Evolutionary conservation across 1,140 invertebrate genomes (phyloP).

Genomic region (Dendrolimus punctatus): DNA sequence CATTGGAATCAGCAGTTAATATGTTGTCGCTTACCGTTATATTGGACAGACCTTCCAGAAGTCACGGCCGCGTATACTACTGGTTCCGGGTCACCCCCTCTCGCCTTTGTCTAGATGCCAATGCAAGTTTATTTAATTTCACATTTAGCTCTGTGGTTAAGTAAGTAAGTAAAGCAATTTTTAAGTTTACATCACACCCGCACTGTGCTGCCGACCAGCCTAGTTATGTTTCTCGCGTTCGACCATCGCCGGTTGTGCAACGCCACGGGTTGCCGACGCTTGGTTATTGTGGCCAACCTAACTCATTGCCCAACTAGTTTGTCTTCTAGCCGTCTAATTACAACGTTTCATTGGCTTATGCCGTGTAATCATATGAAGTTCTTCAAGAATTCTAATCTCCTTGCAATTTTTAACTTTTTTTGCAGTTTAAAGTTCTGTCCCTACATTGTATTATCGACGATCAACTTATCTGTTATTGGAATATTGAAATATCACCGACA

Average conservation of each 20-base stretch:
- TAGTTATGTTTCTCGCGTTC: slow-evolving; percentile 70
- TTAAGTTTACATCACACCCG: slow-evolving; percentile 64
- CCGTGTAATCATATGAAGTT: slow-evolving; percentile 33
- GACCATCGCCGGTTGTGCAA: slow-evolving; percentile 67
- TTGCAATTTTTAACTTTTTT: no score
- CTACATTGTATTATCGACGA: no score
- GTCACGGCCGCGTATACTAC: slow-evolving; percentile 33
- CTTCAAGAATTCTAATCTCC: slow-evolving; percentile 2
- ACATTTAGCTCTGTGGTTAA: slow-evolving; percentile 56
- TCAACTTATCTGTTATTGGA: no score
- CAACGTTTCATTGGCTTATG: slow-evolving; percentile 45
- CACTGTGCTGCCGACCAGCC: slow-evolving; percentile 53
- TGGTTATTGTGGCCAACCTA: slow-evolving; percentile 53
- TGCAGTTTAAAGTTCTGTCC: no score
- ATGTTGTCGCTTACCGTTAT: neutral
- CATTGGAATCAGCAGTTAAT: no score
- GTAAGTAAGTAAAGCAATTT: slow-evolving; percentile 70
- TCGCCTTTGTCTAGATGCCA: slow-evolving; percentile 29
- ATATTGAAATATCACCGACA: no score
- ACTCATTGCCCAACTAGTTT: slow-evolving; percentile 59
- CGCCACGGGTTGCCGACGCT: slow-evolving; percentile 57
- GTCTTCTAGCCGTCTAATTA: slow-evolving; percentile 63
- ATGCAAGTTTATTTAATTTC: slow-evolving; percentile 55
- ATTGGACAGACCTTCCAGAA: slow-evolving; percentile 9
- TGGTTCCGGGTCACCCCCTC: slow-evolving; percentile 55